These are phyloP conservation scores for Ametastegia equiseti DNA, from an alignment of 2,888 invertebrate genomes.

Conservation along the genomic window DNA sequence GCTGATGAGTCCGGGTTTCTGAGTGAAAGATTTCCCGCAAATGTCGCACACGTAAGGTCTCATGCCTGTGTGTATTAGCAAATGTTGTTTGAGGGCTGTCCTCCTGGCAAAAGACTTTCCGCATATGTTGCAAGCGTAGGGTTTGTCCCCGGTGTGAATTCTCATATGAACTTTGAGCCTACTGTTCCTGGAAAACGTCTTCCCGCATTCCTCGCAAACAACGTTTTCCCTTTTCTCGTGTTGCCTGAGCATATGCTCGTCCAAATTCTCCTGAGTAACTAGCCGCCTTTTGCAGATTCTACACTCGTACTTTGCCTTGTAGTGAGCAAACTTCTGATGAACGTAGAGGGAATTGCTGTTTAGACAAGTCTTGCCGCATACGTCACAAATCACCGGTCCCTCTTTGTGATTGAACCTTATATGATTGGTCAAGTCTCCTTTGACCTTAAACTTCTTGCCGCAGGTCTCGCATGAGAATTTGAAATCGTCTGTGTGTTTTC, in stretches of 20 bases:
- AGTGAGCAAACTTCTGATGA: conserved; percentile 72
- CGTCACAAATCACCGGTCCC: conserved; percentile 59
- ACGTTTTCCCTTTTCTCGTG: conserved; percentile 71
- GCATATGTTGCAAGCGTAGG: conserved; percentile 70
- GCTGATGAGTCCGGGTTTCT: conserved; percentile 72
- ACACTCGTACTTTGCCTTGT: conserved; percentile 73
- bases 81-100: conserved; percentile 71
- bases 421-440: conserved; percentile 45
- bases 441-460: conserved; percentile 47
- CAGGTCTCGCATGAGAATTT: conserved; percentile 48
- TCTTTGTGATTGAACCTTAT: conserved; percentile 49
- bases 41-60: conserved; percentile 73
- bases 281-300: conserved; percentile 71
- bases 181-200: conserved; percentile 70
- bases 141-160: conserved; percentile 72
- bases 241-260: conserved; percentile 72
- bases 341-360: conserved; percentile 72
- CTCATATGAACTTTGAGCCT: conserved; percentile 72
- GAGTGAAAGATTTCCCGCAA: conserved; percentile 73
- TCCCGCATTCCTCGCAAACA: conserved; percentile 74
- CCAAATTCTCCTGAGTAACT: conserved; percentile 76
- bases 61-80: conserved; percentile 71
- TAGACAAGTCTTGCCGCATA: conserved; percentile 71
- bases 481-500: conserved; percentile 47
- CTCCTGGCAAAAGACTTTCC: conserved; percentile 68